phyloP scores from a whole-genome alignment of 2,113 vertebrate species.

The Triplophysa rosa region DNA sequence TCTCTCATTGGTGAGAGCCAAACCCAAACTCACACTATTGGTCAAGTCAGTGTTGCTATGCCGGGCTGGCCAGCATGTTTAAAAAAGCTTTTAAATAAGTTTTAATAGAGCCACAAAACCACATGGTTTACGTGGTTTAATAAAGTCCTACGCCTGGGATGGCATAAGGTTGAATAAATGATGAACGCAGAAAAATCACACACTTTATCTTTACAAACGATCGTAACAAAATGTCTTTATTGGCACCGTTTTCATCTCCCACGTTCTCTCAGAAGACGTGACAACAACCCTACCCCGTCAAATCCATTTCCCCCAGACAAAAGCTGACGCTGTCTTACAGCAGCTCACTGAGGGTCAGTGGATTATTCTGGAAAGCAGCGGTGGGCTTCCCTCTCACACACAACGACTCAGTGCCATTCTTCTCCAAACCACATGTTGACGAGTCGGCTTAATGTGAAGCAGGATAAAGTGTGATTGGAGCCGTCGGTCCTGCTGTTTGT shows the following conservation, averaged over 20 bases:
- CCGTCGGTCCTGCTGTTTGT: constrained; percentile 52
- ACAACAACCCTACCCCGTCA: background rate
- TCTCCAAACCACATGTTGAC: constrained; percentile 56
- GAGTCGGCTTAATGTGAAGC: constrained; percentile 59
- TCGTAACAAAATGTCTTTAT: background rate
- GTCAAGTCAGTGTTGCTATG: too few relatives aligned
- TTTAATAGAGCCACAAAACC: too few relatives aligned
- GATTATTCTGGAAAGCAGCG: constrained; percentile 50
- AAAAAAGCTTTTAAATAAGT: too few relatives aligned
- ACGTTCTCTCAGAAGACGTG: background rate
- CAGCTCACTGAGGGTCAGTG: constrained; percentile 40
- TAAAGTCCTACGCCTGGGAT: too few relatives aligned
- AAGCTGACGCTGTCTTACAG: constrained; percentile 23
- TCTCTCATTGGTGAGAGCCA: too few relatives aligned
- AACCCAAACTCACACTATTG: too few relatives aligned
- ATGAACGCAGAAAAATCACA: too few relatives aligned
- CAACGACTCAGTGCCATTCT: constrained; percentile 48
- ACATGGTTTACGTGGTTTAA: too few relatives aligned
- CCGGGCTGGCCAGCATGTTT: too few relatives aligned
- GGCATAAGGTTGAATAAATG: too few relatives aligned
- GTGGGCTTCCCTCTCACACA: constrained; percentile 44
- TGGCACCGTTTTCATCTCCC: background rate
- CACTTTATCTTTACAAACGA: too few relatives aligned
- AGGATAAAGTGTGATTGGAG: constrained; percentile 53
- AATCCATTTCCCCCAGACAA: constrained; percentile 19